Evolutionary conservation across 1,140 invertebrate genomes (phyloP).

Genomic region (Drosophila triauraria): DNA sequence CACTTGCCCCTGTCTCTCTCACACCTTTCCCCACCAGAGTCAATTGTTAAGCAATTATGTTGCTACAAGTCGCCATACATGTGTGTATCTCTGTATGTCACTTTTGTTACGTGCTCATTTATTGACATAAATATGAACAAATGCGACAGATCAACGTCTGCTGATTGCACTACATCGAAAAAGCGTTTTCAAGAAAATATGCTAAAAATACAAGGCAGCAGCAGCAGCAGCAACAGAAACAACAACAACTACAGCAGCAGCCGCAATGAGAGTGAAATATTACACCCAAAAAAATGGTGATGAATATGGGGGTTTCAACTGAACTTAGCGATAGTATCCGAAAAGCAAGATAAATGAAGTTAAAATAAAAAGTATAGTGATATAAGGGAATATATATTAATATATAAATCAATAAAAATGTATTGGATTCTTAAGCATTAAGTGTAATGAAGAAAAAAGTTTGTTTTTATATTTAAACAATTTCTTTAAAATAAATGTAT

Average conservation of each 20-base stretch:
- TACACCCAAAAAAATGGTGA: constrained; percentile 9
- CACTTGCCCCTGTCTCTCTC: constrained; percentile 9
- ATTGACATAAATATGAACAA: constrained; percentile 78
- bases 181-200: constrained; percentile 56
- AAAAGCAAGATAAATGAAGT: neutral
- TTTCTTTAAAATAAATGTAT: too few species aligned
- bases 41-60: constrained; percentile 79
- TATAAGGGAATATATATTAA: neutral
- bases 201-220: constrained; percentile 38
- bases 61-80: constrained; percentile 34
- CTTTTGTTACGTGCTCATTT: constrained; percentile 76
- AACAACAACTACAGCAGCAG: neutral
- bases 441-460: too few species aligned
- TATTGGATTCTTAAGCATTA: too few species aligned
- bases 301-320: neutral
- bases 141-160: constrained; percentile 73
- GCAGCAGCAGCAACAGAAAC: neutral
- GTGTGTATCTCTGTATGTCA: constrained; percentile 56
- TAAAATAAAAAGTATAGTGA: neutral
- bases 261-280: neutral
- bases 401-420: neutral
- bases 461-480: too few species aligned
- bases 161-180: constrained; percentile 58
- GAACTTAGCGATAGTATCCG: neutral
- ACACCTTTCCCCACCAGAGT: constrained; percentile 14